Evolutionary conservation across 1,140 invertebrate species (phyloP).

Genomic region (Tetragnatha versicolor): DNA sequence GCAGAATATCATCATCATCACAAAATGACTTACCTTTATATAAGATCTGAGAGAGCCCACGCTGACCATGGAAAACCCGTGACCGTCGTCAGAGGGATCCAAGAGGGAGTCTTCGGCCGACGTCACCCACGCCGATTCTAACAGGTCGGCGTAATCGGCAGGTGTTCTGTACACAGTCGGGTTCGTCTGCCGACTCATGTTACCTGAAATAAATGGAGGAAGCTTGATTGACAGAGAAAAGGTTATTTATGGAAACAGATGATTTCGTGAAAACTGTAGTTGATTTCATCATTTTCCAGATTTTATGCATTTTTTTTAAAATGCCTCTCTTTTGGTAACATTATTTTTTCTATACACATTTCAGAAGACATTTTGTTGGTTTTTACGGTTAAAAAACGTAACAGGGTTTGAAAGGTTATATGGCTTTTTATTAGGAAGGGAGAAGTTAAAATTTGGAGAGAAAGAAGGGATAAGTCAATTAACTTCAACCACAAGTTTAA

Average conservation of each 20-base stretch:
- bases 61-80: conserved; percentile 60
- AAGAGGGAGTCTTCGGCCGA: neutral
- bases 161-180: conserved; percentile 69
- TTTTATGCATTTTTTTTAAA: no score
- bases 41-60: conserved; percentile 68
- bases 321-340: no score
- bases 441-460: no score
- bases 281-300: no score
- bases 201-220: conserved; percentile 57
- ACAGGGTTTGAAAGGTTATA: no score
- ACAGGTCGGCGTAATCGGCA: conserved; percentile 62
- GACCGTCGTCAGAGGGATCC: neutral
- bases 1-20: no score
- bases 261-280: no score
- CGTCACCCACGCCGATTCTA: conserved; percentile 6
- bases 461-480: neutral
- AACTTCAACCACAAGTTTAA: neutral
- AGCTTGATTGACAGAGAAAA: neutral
- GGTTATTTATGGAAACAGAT: neutral
- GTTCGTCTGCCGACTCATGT: conserved; percentile 64
- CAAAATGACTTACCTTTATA: conserved; percentile 66
- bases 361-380: no score
- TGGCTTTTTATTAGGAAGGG: no score
- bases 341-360: no score
- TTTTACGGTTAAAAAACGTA: no score